Conservation (phyloP, 2,888 invertebrate species). For the Spilosoma lubricipeda region DNA sequence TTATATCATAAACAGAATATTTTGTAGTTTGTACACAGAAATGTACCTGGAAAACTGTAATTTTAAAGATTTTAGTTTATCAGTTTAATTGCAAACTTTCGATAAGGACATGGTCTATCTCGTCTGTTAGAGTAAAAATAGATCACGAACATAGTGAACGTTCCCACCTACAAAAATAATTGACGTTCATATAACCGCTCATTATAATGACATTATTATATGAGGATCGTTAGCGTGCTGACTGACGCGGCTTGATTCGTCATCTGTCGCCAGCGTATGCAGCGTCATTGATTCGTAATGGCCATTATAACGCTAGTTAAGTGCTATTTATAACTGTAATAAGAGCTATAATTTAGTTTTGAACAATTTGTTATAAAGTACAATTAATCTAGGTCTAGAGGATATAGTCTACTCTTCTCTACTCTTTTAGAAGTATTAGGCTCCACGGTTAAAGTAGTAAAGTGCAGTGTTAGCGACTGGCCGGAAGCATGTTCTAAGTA, state of each 20-base stretch:
- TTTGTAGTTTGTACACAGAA: too few species aligned
- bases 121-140: neutral
- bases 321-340: neutral
- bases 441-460: too few species aligned
- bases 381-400: too few species aligned
- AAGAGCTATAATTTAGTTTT: neutral
- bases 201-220: conserved; percentile 23
- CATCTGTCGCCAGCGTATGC: conserved; percentile 16
- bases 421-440: neutral
- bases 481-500: too few species aligned
- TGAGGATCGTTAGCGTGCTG: conserved; percentile 21
- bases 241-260: conserved; percentile 18
- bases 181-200: conserved; percentile 12
- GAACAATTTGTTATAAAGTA: neutral
- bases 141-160: neutral
- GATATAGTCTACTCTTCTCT: neutral
- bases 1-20: too few species aligned
- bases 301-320: neutral
- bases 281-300: conserved; percentile 11
- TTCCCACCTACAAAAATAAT: neutral
- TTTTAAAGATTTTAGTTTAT: neutral
- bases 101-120: neutral
- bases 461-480: too few species aligned
- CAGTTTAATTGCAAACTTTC: neutral
- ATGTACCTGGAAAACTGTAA: too few species aligned